These are phyloP conservation scores for Glaucidium brasilianum DNA, from an alignment of 2,113 vertebrate species.

Conservation along the genomic window DNA sequence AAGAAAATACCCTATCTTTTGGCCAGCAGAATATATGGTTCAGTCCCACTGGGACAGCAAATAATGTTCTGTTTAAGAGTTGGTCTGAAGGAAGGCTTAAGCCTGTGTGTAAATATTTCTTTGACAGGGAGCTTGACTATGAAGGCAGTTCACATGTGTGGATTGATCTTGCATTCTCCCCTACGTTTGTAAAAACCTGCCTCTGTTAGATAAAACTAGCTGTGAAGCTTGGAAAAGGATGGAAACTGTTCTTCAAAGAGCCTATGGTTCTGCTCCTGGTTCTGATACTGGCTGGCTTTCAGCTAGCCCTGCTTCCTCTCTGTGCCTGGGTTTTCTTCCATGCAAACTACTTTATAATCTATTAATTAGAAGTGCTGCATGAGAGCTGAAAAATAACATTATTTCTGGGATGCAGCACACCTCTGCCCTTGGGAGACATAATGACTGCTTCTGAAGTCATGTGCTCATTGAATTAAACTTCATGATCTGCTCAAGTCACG, in stretches of 20 bases:
- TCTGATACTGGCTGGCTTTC: neutral
- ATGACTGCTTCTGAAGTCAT: neutral
- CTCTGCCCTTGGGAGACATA: neutral
- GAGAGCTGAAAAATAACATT: constrained; percentile 18
- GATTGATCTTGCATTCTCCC: neutral
- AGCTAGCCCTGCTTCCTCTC: neutral
- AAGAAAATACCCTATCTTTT: neutral
- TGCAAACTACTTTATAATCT: neutral
- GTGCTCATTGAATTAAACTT: neutral
- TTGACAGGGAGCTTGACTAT: neutral
- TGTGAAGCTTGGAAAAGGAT: neutral
- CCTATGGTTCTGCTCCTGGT: neutral
- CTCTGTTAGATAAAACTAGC: neutral
- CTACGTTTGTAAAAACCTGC: neutral
- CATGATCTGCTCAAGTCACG: neutral
- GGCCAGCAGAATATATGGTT: neutral
- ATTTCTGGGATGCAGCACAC: constrained; percentile 18
- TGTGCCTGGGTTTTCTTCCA: neutral
- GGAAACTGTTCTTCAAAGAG: neutral
- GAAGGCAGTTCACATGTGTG: neutral
- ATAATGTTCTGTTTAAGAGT: neutral
- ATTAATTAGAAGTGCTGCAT: neutral
- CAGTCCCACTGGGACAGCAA: neutral
- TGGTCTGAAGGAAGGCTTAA: neutral
- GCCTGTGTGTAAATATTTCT: neutral